Base-by-base conservation (phyloP, 2,888 invertebrate species). In the Andrena marginata region DNA sequence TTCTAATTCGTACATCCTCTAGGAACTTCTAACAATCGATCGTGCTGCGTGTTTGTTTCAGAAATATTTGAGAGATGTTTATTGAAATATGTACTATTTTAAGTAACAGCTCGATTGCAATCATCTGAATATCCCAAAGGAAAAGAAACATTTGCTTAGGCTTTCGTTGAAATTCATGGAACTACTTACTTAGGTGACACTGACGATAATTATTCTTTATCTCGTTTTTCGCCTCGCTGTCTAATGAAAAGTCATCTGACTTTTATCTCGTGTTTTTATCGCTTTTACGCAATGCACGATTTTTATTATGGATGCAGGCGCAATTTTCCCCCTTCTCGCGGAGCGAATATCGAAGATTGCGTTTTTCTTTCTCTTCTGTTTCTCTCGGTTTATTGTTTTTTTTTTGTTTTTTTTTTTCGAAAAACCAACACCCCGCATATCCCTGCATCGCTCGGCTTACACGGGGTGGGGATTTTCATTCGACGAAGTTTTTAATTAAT, bases 311-410 rank as follows among this genome's bases (percentile, higher is more conserved):
- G 29, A 68, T 63, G 29, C 49, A 33, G 35, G n/a, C 49, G 54
- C 62, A 67, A 63, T 63, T 67, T 49, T 72, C 35, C 33, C 59
- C 75, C 49, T 48, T 33, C 35, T 26, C 64, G 72, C 35, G 49
- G 49, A 80, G 67, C 80, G 67, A 80, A 80, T 80, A 80, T 72
- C 67, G 82, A 67, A 81, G 69, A 81, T 81, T 69, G 74, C 81
- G 54, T 68, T 74, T 74, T 81, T 68, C 54, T 35, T 60, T 29
- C 42, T 13, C 35, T 42, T 13, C 35, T 13, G 35, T 35, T 23
- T 51, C 51, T 31, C 54, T 2, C 33, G 5, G 7, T 51, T 23
- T 31, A 6, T 8, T n/a, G n/a, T n/a, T n/a, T n/a, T n/a, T n/a
- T n/a, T n/a, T n/a, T n/a, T n/a, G n/a, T n/a, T n/a, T n/a, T n/a